Evolutionary conservation across 2,113 vertebrate species (phyloP), one percentile per base, ranked within the genome.

Genomic region (Salvelinus namaycush): DNA sequence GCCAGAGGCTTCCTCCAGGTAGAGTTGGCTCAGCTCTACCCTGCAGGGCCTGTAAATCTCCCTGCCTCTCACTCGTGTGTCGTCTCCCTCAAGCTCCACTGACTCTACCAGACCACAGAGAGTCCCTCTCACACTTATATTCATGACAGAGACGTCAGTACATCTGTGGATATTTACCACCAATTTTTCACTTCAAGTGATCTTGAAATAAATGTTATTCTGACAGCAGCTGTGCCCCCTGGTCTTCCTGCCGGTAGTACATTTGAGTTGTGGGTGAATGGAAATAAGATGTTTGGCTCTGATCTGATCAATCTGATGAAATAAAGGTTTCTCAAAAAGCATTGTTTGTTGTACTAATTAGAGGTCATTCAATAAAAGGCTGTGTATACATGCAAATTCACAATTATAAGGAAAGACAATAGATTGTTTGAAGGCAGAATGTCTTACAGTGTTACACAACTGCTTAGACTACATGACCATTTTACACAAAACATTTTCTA

Each of bases 121-220:
- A 76, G 66, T 66, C 68, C 51, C 73, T 78, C 75, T 34, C 76
- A 34, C 24, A 72, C 76, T 80, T 54, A 76, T 78, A 81, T 81
- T 81, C 65, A 65, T 80, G 82, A 81, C 82, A 76, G 82, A 81
- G 72, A 83, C 80, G 79, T 83, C 82, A 80, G 29, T 72, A 49
- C 66, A 48, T 78, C 48, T 70, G 51, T 69, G 27, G 74, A 75
- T 72, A 83, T 83, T 81, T 83, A 83, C 65, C 59, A 26, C 69
- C 24, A 66, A 75, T 73, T 75, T 65, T 75, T n/a, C 73, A 78
- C 73, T 73, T 1, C 12, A 69, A 73, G 65, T 13, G 51, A 78
- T 76, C 80, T 75, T 70, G 73, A 76, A 81, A 78, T 78, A 26
- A 66, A 39, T 49, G 16, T 27, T 34, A 26, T 31, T 31, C 24